Percentiles rank a stretch among this genome's conserved stretches.
These are phyloP conservation scores for Glaucomys volans DNA, from an alignment of 2,113 vertebrate species.

Conservation along the genomic window DNA sequence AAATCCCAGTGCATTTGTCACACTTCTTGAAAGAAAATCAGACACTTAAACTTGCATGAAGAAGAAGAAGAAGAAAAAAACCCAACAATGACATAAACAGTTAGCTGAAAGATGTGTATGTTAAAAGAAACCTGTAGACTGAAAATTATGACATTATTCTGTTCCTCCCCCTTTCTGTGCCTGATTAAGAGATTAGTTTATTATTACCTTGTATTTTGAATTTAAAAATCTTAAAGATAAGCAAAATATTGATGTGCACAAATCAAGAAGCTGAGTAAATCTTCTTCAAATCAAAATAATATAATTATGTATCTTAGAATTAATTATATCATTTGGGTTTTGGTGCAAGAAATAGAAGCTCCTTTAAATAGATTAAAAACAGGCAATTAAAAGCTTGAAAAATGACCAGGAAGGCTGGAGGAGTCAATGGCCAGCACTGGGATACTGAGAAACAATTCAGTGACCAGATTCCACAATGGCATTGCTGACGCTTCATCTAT, in stretches of 20 bases:
- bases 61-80: neutral
- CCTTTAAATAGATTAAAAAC: no score
- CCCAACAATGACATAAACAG: neutral
- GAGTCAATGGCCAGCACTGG: neutral
- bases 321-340: neutral
- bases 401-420: neutral
- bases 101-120: neutral
- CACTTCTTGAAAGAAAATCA: slow-evolving; percentile 54
- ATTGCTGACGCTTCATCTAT: neutral
- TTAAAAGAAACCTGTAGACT: neutral
- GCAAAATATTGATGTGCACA: neutral
- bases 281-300: neutral
- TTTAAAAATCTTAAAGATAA: slow-evolving; percentile 14
- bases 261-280: neutral
- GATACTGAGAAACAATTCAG: neutral
- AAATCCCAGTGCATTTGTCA: slow-evolving; percentile 44
- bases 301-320: neutral
- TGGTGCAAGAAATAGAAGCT: neutral
- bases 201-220: neutral
- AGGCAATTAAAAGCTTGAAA: neutral
- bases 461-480: fast-evolving
- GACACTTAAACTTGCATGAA: slow-evolving; percentile 31
- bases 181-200: neutral
- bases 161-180: neutral
- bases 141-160: neutral